Evolutionary conservation across 2,888 invertebrate genomes (phyloP), one percentile per base, ranked within the genome.

Genomic region (Sminthurinus aureus): DNA sequence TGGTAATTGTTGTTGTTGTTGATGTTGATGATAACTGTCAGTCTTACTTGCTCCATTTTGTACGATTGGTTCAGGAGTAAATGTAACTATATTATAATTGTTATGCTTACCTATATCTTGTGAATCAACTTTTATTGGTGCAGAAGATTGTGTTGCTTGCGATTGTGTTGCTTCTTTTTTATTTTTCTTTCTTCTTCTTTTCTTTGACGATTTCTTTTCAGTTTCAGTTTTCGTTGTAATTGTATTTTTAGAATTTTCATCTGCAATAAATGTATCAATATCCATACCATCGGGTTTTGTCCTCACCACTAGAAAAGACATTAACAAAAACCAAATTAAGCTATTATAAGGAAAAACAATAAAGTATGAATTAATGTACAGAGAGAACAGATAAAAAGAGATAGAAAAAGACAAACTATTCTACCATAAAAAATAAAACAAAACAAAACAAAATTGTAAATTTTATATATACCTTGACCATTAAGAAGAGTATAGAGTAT

Each of bases 401-500:
- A n/a, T n/a, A n/a, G n/a, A n/a, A n/a, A n/a, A n/a, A n/a, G n/a
- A n/a, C n/a, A n/a, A 8, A 52, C 9, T 52, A 52, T 52, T 52
- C 52, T 52, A 52, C 52, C 8, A 8, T 52, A 13, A 52, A 8
- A 52, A 52, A 52, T 52, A 52, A 3, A 6, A 58, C 9, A 18
- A 50, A 81, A 51, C 73, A 71, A 74, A 67, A 51, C 18, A 8
- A 50, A 6, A 58, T 58, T 58, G 9, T 58, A 15, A 58, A 15
- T 58, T 58, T 2, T 58, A 58, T 58, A 86, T 87, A 88, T 87
- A 90, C 90, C 90, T 90, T 91, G 91, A 9, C 91, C 91, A 88
- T 91, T 91, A 82, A 91, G 89, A 20, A 95, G 91, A 0, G 94
- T 94, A 89, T 94, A 95, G 1, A 95, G 91, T 58, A 95, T 92